Percentiles rank a stretch among this genome's conserved stretches.
Evolutionary conservation across 2,797 vertebrate species (phyloP).

Genomic region (Erpetoichthys calabaricus): DNA sequence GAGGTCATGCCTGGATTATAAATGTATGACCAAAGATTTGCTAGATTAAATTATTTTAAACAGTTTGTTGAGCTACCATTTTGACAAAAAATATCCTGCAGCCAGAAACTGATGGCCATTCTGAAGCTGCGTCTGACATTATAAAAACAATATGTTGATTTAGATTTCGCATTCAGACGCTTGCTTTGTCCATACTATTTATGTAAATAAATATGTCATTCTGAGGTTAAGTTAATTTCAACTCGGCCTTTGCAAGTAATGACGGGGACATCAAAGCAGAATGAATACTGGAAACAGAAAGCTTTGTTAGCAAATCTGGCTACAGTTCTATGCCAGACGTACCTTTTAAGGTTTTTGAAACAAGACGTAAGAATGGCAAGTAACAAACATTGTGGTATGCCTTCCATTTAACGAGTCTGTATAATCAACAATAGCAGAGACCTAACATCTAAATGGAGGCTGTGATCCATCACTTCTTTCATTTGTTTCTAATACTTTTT

Average conservation of each 20-base stretch:
- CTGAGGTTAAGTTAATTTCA: conserved; percentile 44
- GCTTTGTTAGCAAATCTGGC: too few relatives aligned
- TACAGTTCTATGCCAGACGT: too few relatives aligned
- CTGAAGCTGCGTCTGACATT: conserved; percentile 45
- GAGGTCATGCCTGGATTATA: conserved; percentile 55
- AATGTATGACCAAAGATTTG: conserved; percentile 48
- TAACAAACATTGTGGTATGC: too few relatives aligned
- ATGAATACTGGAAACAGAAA: too few relatives aligned
- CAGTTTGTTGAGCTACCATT: conserved; percentile 34
- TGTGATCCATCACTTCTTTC: too few relatives aligned
- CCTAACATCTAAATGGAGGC: too few relatives aligned
- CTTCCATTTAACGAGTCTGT: too few relatives aligned
- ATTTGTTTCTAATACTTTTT: too few relatives aligned
- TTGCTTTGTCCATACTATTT: conserved; percentile 33
- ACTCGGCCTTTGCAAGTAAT: conserved; percentile 40
- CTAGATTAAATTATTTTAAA: conserved; percentile 49
- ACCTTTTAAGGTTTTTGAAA: too few relatives aligned
- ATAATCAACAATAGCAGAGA: too few relatives aligned
- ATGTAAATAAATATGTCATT: conserved; percentile 45
- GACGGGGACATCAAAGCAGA: conserved; percentile 23
- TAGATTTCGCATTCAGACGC: conserved; percentile 50
- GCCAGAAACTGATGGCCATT: conserved; percentile 48
- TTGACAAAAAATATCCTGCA: conserved; percentile 54
- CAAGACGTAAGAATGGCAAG: too few relatives aligned
- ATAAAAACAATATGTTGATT: conserved; percentile 56